Conservation (phyloP, 1,140 invertebrate genomes). For the Drosophila pruinosa region DNA sequence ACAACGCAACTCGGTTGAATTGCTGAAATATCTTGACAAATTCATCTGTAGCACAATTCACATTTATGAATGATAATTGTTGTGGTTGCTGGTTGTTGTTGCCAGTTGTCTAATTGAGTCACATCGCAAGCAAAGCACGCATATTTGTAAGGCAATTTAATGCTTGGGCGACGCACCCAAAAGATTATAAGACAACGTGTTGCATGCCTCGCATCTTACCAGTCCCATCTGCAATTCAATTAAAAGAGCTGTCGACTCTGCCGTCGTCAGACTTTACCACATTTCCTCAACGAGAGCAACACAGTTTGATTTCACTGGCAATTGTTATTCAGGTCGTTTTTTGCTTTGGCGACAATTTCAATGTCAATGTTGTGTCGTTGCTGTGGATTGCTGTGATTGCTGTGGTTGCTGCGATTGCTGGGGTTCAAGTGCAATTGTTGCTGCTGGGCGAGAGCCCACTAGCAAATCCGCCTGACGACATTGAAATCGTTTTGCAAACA, state of each 20-base stretch:
- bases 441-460: constrained; percentile 23
- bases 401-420: constrained; percentile 8
- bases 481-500: constrained; percentile 34
- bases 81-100: background rate
- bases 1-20: no score
- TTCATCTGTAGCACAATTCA: constrained; percentile 3
- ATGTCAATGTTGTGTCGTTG: constrained; percentile 60
- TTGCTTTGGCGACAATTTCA: constrained; percentile 41
- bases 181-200: constrained; percentile 5
- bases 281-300: constrained; percentile 28
- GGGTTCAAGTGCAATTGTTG: constrained; percentile 47
- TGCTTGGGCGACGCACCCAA: constrained; percentile 44
- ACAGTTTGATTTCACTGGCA: background rate
- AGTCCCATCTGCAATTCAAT: no score
- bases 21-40: constrained; percentile 3
- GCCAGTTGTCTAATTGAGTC: constrained; percentile 51
- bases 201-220: background rate
- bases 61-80: constrained; percentile 24
- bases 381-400: constrained; percentile 14
- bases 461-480: constrained; percentile 5
- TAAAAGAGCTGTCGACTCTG: no score
- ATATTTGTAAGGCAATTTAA: constrained; percentile 48
- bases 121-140: constrained; percentile 38
- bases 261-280: background rate
- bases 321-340: constrained; percentile 37